Evolutionary conservation across 2,113 vertebrate genomes (phyloP).

Genomic region (Aepyceros melampus): DNA sequence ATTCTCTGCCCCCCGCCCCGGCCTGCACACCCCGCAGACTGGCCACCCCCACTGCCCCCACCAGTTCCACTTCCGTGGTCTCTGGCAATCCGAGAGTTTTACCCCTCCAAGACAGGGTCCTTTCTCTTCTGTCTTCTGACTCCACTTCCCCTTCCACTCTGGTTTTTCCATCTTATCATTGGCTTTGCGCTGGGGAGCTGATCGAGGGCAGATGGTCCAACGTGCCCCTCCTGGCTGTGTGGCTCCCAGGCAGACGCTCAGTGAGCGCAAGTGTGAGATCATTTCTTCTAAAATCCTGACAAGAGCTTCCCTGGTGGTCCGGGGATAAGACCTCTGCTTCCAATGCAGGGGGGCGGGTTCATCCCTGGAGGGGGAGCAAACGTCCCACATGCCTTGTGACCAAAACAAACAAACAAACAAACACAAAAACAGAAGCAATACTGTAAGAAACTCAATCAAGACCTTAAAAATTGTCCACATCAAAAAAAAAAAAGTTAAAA

Average conservation of each 20-base stretch:
- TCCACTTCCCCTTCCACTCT: fast-evolving
- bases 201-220: not conserved
- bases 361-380: not conserved
- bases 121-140: not conserved
- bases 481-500: not conserved
- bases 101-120: not conserved
- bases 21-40: not conserved
- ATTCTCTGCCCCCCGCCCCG: fast-evolving
- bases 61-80: not conserved
- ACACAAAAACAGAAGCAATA: not conserved
- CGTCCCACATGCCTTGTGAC: not conserved
- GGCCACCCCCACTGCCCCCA: not conserved
- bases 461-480: not conserved
- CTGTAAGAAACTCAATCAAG: not conserved
- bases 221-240: fast-evolving
- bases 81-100: not conserved
- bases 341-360: not conserved
- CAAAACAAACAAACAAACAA: not conserved
- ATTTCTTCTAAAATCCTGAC: not conserved
- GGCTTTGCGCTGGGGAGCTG: not conserved
- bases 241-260: not conserved
- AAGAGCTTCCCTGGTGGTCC: not conserved
- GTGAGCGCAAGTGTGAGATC: not conserved
- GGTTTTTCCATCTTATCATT: not conserved
- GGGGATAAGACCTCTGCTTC: not conserved